Evolutionary conservation across 2,888 invertebrate species (phyloP).

Genomic region (Eupelmus urozonus): DNA sequence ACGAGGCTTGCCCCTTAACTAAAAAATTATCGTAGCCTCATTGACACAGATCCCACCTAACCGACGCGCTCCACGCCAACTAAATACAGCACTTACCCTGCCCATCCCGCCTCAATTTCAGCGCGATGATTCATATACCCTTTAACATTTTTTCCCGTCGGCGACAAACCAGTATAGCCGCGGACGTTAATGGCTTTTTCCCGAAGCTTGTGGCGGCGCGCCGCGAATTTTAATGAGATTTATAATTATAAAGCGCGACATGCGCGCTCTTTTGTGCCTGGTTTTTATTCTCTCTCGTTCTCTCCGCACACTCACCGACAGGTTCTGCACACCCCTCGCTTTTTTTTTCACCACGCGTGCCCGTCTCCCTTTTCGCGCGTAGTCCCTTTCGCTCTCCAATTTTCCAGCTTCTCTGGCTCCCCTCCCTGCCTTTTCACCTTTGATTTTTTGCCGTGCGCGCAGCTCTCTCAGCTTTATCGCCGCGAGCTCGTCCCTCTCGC

Average conservation of each 20-base stretch:
- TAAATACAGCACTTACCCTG: too few relatives aligned
- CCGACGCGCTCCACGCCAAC: not conserved
- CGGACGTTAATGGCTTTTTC: conserved; percentile 71
- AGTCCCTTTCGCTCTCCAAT: not conserved
- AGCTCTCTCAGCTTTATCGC: not conserved
- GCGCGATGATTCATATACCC: too few relatives aligned
- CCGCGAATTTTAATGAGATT: conserved; percentile 74
- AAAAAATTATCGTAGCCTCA: too few relatives aligned
- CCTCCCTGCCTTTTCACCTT: not conserved
- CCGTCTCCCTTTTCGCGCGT: not conserved
- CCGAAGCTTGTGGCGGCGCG: conserved; percentile 63
- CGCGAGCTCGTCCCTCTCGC: too few relatives aligned
- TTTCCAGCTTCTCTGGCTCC: not conserved
- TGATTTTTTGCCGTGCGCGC: not conserved
- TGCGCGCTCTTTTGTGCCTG: conserved; percentile 17
- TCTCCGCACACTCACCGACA: not conserved
- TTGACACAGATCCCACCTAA: not conserved
- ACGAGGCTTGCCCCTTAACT: too few relatives aligned
- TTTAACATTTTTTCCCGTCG: too few relatives aligned
- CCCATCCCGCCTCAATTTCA: too few relatives aligned
- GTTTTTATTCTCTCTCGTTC: conserved; percentile 7
- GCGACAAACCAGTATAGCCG: conserved; percentile 41
- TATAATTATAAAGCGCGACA: conserved; percentile 70
- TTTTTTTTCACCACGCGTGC: not conserved
- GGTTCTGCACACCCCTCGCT: not conserved